phyloP scores from a whole-genome alignment of 2,888 invertebrate species.

The Thereva nobilitata region DNA sequence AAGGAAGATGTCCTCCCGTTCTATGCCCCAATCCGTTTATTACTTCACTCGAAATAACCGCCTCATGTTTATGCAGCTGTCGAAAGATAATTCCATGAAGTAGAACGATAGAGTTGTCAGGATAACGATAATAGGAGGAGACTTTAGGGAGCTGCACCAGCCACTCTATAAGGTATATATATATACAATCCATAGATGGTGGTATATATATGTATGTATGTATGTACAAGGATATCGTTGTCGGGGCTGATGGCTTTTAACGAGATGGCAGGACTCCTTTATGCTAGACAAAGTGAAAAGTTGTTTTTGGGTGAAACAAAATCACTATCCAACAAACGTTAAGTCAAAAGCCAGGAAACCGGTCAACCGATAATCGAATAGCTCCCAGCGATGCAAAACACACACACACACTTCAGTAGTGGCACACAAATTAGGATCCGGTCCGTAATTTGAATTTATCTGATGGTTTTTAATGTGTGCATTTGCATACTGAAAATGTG shows the following conservation, averaged over 20 bases:
- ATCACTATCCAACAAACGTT: background rate
- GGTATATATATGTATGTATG: too few species aligned
- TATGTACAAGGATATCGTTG: too few species aligned
- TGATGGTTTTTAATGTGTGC: conserved; percentile 28
- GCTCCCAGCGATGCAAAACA: background rate
- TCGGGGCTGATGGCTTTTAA: too few species aligned
- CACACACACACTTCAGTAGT: too few species aligned
- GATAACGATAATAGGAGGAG: conserved; percentile 10
- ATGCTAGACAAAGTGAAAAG: too few species aligned
- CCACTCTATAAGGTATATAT: too few species aligned
- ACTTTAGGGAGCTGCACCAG: too few species aligned
- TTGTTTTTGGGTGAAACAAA: too few species aligned
- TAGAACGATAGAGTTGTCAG: conserved; percentile 8
- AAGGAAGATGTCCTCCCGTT: too few species aligned
- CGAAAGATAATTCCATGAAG: conserved; percentile 19
- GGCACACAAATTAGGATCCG: background rate
- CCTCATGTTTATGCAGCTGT: conserved; percentile 27
- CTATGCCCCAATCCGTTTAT: too few species aligned
- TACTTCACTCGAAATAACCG: conserved; percentile 2
- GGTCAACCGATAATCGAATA: conserved; percentile 16
- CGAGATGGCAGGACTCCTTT: too few species aligned
- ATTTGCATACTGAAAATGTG: conserved; percentile 26
- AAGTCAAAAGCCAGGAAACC: conserved; percentile 12
- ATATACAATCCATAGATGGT: too few species aligned
- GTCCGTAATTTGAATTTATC: conserved; percentile 30